Conservation (phyloP, 2,888 invertebrate genomes). For the Nowickia ferox region DNA sequence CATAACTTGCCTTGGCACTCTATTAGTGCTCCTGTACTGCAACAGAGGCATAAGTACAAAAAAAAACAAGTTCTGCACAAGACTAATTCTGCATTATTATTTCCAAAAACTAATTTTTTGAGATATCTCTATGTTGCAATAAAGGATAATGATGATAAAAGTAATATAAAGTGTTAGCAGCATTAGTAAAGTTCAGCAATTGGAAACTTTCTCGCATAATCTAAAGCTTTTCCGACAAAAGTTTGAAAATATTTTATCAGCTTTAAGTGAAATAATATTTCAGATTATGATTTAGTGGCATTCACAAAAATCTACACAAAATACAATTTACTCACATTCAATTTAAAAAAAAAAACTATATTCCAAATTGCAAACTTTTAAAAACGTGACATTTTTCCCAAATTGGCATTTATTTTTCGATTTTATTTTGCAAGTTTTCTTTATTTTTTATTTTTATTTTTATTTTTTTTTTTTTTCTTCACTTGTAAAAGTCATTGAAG, state of each 20-base stretch:
- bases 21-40: too few species aligned
- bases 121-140: too few species aligned
- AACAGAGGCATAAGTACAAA: too few species aligned
- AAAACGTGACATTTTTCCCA: conserved; percentile 22
- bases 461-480: conserved; percentile 26
- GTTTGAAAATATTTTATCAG: neutral
- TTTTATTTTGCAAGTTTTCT: neutral
- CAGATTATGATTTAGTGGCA: neutral
- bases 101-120: too few species aligned
- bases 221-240: neutral
- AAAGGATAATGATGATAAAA: too few species aligned
- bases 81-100: too few species aligned
- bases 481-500: conserved; percentile 25
- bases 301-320: neutral
- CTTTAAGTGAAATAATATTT: neutral
- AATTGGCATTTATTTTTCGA: conserved; percentile 43
- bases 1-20: neutral
- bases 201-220: too few species aligned
- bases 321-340: neutral
- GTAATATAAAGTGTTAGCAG: too few species aligned
- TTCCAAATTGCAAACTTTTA: conserved; percentile 2
- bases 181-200: too few species aligned
- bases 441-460: conserved; percentile 12
- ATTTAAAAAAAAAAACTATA: neutral
- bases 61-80: too few species aligned